These are phyloP conservation scores for Amblyteles armatorius DNA, from an alignment of 2,888 invertebrate genomes.

Conservation along the genomic window DNA sequence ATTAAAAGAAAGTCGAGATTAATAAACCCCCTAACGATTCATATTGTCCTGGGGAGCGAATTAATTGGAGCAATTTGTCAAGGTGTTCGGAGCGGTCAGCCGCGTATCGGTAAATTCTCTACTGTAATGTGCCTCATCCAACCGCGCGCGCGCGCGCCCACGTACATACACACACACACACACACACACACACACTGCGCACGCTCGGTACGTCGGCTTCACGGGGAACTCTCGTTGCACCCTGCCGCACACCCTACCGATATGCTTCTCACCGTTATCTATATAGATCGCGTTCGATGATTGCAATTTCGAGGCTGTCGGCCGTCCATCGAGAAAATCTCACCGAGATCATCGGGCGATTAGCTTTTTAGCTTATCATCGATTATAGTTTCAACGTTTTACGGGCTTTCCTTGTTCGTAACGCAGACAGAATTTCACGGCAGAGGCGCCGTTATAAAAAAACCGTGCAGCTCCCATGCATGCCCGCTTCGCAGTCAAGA, in stretches of 20 bases:
- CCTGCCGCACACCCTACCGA: neutral
- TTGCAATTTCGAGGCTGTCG: conserved; percentile 12
- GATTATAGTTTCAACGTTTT: conserved; percentile 27
- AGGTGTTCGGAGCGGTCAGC: conserved; percentile 72
- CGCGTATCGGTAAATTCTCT: conserved; percentile 36
- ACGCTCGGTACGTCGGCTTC: conserved; percentile 7
- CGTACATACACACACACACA: too few species aligned
- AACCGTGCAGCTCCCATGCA: conserved; percentile 17
- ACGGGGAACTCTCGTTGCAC: conserved; percentile 20
- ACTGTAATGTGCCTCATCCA: conserved; percentile 11
- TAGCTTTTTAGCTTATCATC: conserved; percentile 35
- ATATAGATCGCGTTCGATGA: conserved; percentile 26
- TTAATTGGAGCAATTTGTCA: conserved; percentile 79
- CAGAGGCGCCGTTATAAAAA: conserved; percentile 18
- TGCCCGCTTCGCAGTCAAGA: conserved; percentile 1
- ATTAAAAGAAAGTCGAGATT: conserved; percentile 81
- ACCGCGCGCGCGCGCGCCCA: neutral
- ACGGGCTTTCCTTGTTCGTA: neutral
- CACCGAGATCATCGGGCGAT: conserved; percentile 22
- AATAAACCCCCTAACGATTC: conserved; percentile 80
- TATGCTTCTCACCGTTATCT: conserved; percentile 8
- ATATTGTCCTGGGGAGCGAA: conserved; percentile 77
- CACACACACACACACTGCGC: conserved; percentile 6
- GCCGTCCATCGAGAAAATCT: conserved; percentile 22
- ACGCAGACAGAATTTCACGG: conserved; percentile 28